Conservation (phyloP, 2,113 vertebrate species). For the Megaleporinus macrocephalus region DNA sequence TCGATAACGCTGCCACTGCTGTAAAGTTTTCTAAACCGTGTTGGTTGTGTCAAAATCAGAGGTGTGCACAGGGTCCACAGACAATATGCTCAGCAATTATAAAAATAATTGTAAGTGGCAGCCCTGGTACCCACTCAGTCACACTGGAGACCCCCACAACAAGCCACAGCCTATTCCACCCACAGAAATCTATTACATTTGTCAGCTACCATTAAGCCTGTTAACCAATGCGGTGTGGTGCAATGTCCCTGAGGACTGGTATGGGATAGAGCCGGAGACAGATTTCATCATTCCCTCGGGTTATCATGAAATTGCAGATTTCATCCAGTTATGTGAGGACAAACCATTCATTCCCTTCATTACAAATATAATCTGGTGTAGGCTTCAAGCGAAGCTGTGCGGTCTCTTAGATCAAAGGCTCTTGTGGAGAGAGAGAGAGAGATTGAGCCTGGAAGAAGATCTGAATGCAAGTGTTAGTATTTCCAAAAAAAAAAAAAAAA, state of each 20-base stretch:
- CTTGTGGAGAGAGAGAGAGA: too few relatives aligned
- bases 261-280: not conserved
- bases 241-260: not conserved
- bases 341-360: conserved; percentile 12
- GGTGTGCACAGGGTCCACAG: not conserved
- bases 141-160: not conserved
- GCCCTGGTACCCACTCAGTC: not conserved
- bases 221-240: not conserved
- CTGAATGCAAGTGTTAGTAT: not conserved
- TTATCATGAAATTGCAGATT: conserved; percentile 8
- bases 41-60: too few relatives aligned
- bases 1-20: too few relatives aligned
- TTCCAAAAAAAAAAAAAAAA: too few relatives aligned
- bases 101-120: not conserved
- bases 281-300: not conserved
- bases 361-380: conserved; percentile 2
- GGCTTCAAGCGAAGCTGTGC: not conserved
- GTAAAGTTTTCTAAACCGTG: too few relatives aligned
- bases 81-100: not conserved
- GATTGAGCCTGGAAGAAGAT: not conserved
- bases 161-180: not conserved
- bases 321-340: not conserved
- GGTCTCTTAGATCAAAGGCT: not conserved
- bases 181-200: conserved; percentile 17
- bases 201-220: not conserved